A percentile compares a stretch with the other conserved stretches of the same genome.
These are phyloP conservation scores for Tylochromis polylepis DNA, from an alignment of 2,113 vertebrate genomes.

Conservation along the genomic window DNA sequence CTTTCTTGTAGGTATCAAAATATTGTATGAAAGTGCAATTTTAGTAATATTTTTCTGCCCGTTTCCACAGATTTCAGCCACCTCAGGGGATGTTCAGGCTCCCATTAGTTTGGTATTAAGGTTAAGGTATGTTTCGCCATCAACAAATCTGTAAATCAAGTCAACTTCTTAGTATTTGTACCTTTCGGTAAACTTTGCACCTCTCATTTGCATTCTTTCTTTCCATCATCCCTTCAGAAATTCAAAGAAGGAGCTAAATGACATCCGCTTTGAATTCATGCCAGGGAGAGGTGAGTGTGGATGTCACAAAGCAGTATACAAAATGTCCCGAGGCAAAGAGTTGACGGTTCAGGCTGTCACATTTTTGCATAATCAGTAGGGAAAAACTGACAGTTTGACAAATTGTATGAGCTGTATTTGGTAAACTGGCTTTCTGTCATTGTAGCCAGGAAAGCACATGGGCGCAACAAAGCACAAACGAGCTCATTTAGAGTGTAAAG, in stretches of 20 bases:
- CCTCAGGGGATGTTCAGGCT: conserved; percentile 72
- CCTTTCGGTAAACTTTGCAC: neutral
- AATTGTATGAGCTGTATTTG: neutral
- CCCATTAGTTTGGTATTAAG: conserved; percentile 94
- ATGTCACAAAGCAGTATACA: neutral
- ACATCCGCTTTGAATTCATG: conserved; percentile 98
- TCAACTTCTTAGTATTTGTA: neutral
- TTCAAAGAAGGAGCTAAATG: conserved; percentile 97
- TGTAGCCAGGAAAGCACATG: neutral
- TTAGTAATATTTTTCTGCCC: neutral
- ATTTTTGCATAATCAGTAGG: neutral
- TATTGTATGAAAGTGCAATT: neutral
- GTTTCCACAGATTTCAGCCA: conserved; percentile 63
- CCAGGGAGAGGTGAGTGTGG: conserved; percentile 88
- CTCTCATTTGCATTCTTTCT: neutral
- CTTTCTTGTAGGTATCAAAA: neutral
- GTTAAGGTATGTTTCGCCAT: conserved; percentile 80
- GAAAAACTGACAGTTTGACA: neutral
- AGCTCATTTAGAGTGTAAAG: neutral
- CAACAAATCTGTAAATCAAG: neutral
- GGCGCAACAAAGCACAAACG: neutral
- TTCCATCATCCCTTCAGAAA: conserved; percentile 76
- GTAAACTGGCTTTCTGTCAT: neutral
- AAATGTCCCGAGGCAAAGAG: neutral
- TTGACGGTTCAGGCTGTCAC: neutral